phyloP scores from a whole-genome alignment of 2,888 invertebrate species.

The Drosophila pseudotakahashii region DNA sequence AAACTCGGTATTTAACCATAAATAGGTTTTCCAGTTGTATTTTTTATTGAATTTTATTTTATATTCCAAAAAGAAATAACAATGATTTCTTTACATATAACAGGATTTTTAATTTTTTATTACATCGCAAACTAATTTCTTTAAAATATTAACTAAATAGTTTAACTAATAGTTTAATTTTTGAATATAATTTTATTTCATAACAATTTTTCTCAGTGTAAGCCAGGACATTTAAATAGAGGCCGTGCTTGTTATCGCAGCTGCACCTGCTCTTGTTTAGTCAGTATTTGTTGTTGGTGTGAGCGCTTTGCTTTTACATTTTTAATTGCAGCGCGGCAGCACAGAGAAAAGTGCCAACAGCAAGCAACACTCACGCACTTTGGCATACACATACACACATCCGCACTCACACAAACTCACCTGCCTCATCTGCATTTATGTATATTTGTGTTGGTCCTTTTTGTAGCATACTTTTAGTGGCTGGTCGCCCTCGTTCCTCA shows the following conservation, averaged over 20 bases:
- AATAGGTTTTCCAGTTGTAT: no score
- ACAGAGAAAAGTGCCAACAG: conserved; percentile 26
- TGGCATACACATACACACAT: conserved; percentile 10
- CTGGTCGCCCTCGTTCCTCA: conserved; percentile 42
- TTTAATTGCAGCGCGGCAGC: conserved; percentile 57
- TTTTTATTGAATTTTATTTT: no score
- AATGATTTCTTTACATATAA: no score
- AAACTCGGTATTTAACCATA: no score
- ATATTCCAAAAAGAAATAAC: no score
- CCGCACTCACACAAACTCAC: not conserved
- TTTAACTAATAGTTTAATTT: no score
- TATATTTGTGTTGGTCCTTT: conserved; percentile 45
- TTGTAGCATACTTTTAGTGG: conserved; percentile 71
- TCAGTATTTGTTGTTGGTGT: conserved; percentile 23
- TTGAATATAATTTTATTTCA: no score
- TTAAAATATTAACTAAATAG: no score
- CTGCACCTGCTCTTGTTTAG: conserved; percentile 24
- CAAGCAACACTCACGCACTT: conserved; percentile 29
- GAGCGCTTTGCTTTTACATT: conserved; percentile 56
- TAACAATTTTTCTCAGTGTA: conserved; percentile 9
- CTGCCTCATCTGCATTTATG: conserved; percentile 16
- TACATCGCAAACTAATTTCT: no score
- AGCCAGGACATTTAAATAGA: conserved; percentile 11
- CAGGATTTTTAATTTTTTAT: no score
- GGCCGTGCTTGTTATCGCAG: conserved; percentile 42